Conservation (phyloP, 2,113 vertebrate species). For the Psilopogon haemacephalus region DNA sequence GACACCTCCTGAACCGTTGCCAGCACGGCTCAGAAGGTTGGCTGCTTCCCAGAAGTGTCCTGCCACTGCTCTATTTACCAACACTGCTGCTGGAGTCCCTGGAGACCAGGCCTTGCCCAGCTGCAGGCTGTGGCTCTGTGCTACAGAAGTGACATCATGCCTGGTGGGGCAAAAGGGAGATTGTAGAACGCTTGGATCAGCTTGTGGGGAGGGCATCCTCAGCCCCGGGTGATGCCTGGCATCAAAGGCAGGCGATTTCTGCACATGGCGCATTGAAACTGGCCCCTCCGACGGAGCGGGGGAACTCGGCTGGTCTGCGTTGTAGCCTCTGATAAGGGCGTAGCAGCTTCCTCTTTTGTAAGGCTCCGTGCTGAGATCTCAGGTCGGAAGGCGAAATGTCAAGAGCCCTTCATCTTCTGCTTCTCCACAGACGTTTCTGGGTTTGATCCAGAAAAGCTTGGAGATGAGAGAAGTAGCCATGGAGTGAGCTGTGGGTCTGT, state of each 20-base stretch:
- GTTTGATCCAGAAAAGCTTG: background rate
- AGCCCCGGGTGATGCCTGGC: background rate
- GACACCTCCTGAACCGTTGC: background rate
- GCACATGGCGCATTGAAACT: fast-evolving
- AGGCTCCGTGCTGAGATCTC: fast-evolving
- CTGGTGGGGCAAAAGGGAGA: background rate
- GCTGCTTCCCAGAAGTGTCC: background rate
- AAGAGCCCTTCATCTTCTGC: background rate
- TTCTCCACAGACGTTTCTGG: background rate
- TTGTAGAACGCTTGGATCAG: background rate
- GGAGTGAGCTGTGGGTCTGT: fast-evolving
- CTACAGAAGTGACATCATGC: background rate
- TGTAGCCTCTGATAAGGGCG: background rate
- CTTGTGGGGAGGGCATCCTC: background rate
- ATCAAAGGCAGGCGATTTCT: background rate
- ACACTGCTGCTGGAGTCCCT: background rate
- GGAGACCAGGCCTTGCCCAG: background rate
- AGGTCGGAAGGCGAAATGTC: too few relatives aligned
- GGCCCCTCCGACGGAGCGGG: fast-evolving
- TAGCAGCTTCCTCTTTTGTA: background rate
- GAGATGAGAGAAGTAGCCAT: background rate
- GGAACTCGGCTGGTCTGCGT: fast-evolving
- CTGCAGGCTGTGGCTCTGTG: background rate
- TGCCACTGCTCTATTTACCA: background rate
- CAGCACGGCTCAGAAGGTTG: background rate